These are phyloP conservation scores for Bos javanicus DNA, from an alignment of 2,113 vertebrate genomes.

Conservation along the genomic window DNA sequence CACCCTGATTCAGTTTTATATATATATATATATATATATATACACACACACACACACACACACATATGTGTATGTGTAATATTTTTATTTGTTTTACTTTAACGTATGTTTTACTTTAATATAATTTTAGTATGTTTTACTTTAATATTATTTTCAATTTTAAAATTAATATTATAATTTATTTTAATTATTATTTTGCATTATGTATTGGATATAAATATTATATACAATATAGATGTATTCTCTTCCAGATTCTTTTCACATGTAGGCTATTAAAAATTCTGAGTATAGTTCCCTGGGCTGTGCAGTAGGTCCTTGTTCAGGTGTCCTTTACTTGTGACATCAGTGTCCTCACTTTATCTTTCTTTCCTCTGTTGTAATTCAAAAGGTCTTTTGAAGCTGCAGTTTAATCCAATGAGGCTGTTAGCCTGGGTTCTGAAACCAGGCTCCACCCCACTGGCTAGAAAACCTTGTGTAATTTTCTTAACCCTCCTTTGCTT, in stretches of 20 bases:
- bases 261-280: not conserved
- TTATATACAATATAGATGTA: not conserved
- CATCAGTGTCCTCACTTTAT: not conserved
- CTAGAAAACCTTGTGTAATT: not conserved
- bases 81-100: not conserved
- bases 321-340: not conserved
- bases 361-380: not conserved
- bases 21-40: not conserved
- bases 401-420: not conserved
- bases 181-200: not conserved
- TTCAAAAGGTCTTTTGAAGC: not conserved
- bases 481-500: not conserved
- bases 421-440: not conserved
- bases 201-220: not conserved
- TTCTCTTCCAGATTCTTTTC: not conserved
- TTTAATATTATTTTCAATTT: not conserved
- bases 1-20: not conserved
- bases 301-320: not conserved
- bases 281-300: not conserved
- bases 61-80: not conserved
- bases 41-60: too few species aligned
- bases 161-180: not conserved
- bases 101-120: not conserved
- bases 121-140: not conserved
- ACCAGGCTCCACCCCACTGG: not conserved